These are phyloP conservation scores for Xanthia icteritia DNA, from an alignment of 2,888 invertebrate species.

Conservation along the genomic window DNA sequence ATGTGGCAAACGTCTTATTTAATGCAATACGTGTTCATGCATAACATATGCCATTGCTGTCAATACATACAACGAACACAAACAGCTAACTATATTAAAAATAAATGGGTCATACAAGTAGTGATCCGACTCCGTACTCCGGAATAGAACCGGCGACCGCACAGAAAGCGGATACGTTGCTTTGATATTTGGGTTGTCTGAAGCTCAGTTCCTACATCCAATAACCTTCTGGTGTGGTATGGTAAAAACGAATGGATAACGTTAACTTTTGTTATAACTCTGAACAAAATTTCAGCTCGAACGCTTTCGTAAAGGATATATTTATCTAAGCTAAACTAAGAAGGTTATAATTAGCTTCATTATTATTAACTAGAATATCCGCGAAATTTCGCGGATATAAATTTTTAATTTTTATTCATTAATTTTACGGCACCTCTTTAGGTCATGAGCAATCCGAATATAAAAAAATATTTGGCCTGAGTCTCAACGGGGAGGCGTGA, in stretches of 20 bases:
- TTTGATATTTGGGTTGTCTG: slow-evolving; percentile 34
- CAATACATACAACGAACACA: slow-evolving; percentile 18
- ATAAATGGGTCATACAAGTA: slow-evolving; percentile 47
- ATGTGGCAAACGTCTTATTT: neutral
- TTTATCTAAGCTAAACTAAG: neutral
- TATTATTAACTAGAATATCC: neutral
- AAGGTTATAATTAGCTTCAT: neutral
- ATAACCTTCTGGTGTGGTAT: neutral
- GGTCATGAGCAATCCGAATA: no score
- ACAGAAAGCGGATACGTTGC: slow-evolving; percentile 36
- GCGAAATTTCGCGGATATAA: no score
- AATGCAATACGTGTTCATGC: slow-evolving; percentile 1
- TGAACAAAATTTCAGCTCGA: neutral
- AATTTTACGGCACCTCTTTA: no score
- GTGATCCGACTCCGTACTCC: neutral
- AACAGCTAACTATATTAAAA: slow-evolving; percentile 27
- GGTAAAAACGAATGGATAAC: neutral
- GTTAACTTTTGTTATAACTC: neutral
- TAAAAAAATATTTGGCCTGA: no score
- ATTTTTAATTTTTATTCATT: no score
- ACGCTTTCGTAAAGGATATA: neutral
- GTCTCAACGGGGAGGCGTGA: no score
- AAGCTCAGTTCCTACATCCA: neutral
- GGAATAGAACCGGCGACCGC: slow-evolving; percentile 33
- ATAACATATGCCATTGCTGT: slow-evolving; percentile 4